Percentiles rank a stretch among this genome's conserved stretches.
These are phyloP conservation scores for Pangasius krempfi DNA, from an alignment of 2,797 vertebrate genomes.

Conservation along the genomic window DNA sequence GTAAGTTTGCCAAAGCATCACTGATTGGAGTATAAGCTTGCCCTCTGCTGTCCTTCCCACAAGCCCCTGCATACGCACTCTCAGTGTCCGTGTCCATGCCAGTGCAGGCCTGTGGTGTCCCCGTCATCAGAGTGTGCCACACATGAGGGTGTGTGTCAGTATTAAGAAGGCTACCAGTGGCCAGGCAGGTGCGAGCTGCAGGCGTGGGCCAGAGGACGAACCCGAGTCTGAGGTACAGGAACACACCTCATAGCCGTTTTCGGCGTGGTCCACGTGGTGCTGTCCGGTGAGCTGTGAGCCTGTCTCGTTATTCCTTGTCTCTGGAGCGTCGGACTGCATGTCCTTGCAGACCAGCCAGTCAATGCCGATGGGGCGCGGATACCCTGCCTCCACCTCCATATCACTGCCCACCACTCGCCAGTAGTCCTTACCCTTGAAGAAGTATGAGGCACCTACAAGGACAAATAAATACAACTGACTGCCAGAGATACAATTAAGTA, in stretches of 20 bases:
- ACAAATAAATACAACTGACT: neutral
- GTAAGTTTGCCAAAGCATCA: constrained; percentile 13
- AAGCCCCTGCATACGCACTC: constrained; percentile 39
- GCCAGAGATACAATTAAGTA: neutral
- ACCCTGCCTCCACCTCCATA: constrained; percentile 83
- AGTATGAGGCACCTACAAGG: constrained; percentile 86
- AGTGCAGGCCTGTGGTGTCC: constrained; percentile 48
- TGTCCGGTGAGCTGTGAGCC: constrained; percentile 75
- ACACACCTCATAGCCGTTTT: constrained; percentile 88
- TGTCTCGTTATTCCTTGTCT: constrained; percentile 68
- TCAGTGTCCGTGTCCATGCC: constrained; percentile 39
- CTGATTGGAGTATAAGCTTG: constrained; percentile 16
- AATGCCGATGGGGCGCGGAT: constrained; percentile 83
- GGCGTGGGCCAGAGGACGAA: constrained; percentile 48
- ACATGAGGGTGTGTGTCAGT: constrained; percentile 54
- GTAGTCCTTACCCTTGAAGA: constrained; percentile 94
- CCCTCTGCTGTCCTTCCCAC: constrained; percentile 33
- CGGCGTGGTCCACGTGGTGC: constrained; percentile 78
- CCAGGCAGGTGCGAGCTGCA: constrained; percentile 62
- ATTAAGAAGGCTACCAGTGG: constrained; percentile 70
- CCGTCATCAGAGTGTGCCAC: constrained; percentile 58
- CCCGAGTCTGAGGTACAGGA: constrained; percentile 85
- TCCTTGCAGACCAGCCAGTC: constrained; percentile 92
- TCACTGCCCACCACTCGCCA: constrained; percentile 87
- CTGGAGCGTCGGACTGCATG: constrained; percentile 79